A percentile compares a stretch with the other conserved stretches of the same genome.
Evolutionary conservation across 2,888 invertebrate genomes (phyloP).

Genomic region (Leistus spinibarbis): DNA sequence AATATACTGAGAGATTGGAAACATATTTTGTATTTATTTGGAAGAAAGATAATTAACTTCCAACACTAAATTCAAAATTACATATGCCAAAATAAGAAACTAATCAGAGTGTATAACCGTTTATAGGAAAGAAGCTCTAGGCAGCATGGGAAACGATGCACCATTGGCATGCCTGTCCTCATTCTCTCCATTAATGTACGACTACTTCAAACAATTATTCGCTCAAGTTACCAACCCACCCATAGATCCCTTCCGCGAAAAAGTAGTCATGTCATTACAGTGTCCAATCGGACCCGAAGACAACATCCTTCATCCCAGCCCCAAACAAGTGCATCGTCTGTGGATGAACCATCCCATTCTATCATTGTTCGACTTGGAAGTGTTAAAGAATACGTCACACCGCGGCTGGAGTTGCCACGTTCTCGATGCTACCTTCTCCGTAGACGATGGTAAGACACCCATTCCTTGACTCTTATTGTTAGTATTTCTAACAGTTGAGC

Average conservation of each 20-base stretch:
- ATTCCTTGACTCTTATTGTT: too few species aligned
- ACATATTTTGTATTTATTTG: neutral
- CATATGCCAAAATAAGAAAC: neutral
- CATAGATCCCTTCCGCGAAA: conserved; percentile 98
- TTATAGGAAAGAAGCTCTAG: conserved; percentile 93
- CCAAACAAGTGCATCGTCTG: conserved; percentile 85
- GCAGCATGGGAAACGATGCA: conserved; percentile 99
- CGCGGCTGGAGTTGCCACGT: conserved; percentile 86
- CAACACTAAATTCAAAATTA: too few species aligned
- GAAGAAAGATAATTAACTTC: too few species aligned
- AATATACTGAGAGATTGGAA: too few species aligned
- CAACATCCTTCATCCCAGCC: conserved; percentile 89
- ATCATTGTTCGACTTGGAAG: conserved; percentile 87
- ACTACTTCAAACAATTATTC: conserved; percentile 98
- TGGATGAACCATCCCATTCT: conserved; percentile 94
- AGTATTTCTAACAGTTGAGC: conserved; percentile 83
- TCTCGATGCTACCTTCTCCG: conserved; percentile 79
- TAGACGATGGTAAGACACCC: conserved; percentile 65
- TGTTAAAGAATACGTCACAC: conserved; percentile 81
- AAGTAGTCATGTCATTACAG: conserved; percentile 97
- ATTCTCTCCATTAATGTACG: conserved; percentile 93
- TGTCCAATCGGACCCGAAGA: conserved; percentile 97
- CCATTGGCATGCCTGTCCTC: conserved; percentile 95
- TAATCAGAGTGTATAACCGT: neutral
- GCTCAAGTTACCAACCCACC: conserved; percentile 99